A percentile compares a stretch with the other conserved stretches of the same genome.
phyloP scores from a whole-genome alignment of 2,888 invertebrate species.

The Drosophila fungiperda region DNA sequence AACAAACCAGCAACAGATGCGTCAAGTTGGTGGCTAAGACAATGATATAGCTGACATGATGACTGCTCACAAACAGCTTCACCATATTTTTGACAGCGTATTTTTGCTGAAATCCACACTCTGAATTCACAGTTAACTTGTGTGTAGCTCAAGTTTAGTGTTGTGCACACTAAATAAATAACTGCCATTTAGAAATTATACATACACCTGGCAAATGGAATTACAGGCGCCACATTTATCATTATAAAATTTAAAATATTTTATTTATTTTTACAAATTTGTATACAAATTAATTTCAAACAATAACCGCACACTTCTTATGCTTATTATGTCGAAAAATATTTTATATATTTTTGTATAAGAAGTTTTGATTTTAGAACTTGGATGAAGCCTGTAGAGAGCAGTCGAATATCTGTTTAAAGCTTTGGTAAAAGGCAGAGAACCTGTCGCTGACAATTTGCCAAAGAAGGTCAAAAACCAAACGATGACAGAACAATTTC shows the following conservation, averaged over 20 bases:
- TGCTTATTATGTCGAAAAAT: neutral
- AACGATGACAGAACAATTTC: slow-evolving; percentile 63
- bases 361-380: too few relatives aligned
- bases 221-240: neutral
- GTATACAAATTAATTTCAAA: neutral
- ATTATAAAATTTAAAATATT: neutral
- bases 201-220: neutral
- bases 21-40: neutral
- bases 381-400: too few relatives aligned
- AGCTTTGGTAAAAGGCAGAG: slow-evolving; percentile 7
- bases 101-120: neutral
- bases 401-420: too few relatives aligned
- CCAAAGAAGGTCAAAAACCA: slow-evolving; percentile 20
- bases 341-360: neutral
- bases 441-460: slow-evolving; percentile 47
- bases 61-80: neutral
- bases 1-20: neutral
- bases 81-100: neutral
- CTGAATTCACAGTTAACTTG: neutral
- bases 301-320: neutral
- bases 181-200: neutral
- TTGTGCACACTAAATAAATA: neutral
- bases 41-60: neutral
- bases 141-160: neutral
- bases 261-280: neutral